Evolutionary conservation across 2,113 vertebrate genomes (phyloP).

Genomic region (Formicarius rufipectus): DNA sequence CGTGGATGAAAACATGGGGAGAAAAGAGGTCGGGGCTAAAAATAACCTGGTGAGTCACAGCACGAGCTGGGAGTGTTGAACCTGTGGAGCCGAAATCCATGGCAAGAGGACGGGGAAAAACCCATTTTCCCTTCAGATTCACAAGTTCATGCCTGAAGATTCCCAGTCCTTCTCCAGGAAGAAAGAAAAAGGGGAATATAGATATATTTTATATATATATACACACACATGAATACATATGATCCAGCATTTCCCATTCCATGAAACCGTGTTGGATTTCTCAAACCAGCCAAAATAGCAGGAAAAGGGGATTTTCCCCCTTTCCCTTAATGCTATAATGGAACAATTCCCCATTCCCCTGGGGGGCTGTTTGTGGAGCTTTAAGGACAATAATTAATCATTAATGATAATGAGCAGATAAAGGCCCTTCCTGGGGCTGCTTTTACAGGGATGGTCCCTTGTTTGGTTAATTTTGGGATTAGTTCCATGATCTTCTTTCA

Average conservation of each 20-base stretch:
- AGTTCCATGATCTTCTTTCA: rapidly evolving
- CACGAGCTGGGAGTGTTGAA: background rate
- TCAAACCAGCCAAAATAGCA: background rate
- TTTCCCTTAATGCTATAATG: rapidly evolving
- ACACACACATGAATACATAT: rapidly evolving
- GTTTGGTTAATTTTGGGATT: background rate
- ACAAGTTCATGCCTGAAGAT: rapidly evolving
- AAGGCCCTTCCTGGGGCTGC: rapidly evolving
- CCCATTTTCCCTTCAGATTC: background rate
- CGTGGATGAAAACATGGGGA: background rate
- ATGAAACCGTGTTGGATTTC: rapidly evolving
- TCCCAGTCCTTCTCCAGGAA: background rate
- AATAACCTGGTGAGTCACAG: background rate
- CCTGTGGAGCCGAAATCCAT: rapidly evolving
- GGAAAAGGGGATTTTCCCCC: background rate
- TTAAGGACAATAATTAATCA: background rate
- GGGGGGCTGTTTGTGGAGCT: background rate
- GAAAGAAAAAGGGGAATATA: too few relatives aligned
- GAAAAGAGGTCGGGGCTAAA: slow-evolving; percentile 24
- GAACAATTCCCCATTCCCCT: background rate
- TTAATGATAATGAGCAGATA: background rate
- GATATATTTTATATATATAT: rapidly evolving
- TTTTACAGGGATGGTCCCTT: background rate
- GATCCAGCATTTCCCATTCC: background rate
- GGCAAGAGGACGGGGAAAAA: background rate